These are phyloP conservation scores for Hanleya hanleyi DNA, from an alignment of 2,888 invertebrate species.

Conservation along the genomic window DNA sequence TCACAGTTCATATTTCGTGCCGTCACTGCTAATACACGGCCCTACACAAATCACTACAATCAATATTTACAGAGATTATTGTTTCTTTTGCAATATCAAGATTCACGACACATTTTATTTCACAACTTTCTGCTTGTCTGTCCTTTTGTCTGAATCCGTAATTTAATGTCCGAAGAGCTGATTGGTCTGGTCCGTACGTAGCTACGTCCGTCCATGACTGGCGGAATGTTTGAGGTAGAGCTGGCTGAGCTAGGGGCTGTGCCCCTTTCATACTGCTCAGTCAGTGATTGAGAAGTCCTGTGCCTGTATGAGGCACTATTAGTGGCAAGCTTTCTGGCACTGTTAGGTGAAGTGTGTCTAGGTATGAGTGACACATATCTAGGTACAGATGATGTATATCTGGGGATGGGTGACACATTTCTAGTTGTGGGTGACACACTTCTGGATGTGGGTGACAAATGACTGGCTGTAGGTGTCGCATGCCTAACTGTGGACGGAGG, in stretches of 20 bases:
- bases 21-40: too few relatives aligned
- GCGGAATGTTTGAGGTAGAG: constrained; percentile 11
- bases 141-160: constrained; percentile 24
- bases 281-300: not conserved
- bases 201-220: constrained; percentile 28
- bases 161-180: constrained; percentile 45
- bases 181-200: constrained; percentile 42
- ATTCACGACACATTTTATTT: too few relatives aligned
- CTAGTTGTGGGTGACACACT: too few relatives aligned
- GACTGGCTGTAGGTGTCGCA: not conserved
- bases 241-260: not conserved
- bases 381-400: not conserved
- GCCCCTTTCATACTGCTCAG: too few relatives aligned
- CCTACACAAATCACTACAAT: too few relatives aligned
- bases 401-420: not conserved
- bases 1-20: too few relatives aligned
- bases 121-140: not conserved
- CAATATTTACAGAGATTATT: too few relatives aligned
- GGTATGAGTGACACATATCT: too few relatives aligned
- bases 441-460: not conserved
- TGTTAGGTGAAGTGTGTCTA: not conserved
- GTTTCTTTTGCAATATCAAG: too few relatives aligned
- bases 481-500: not conserved
- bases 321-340: not conserved
- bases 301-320: too few relatives aligned